Conservation (phyloP, 2,888 invertebrate species). For the Apamea monoglypha region DNA sequence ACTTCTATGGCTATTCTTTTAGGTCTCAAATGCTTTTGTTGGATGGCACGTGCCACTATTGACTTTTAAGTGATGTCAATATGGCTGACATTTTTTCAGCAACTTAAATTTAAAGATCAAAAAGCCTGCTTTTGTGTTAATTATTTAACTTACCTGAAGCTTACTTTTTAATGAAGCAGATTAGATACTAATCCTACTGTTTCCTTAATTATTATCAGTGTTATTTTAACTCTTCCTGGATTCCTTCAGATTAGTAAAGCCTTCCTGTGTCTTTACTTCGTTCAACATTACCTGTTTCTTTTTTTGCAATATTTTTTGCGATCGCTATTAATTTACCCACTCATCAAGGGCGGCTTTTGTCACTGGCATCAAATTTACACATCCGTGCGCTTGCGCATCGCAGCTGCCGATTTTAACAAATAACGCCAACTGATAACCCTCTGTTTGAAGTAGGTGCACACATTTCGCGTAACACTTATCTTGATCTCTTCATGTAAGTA, state of each 20-base stretch:
- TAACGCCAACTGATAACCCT: constrained; percentile 80
- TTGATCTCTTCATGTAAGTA: constrained; percentile 63
- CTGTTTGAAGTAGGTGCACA: constrained; percentile 69
- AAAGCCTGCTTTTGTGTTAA: neutral
- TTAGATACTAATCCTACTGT: neutral
- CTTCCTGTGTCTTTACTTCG: neutral
- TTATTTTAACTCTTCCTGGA: constrained; percentile 4
- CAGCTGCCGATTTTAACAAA: constrained; percentile 87
- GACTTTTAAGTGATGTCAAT: constrained; percentile 38
- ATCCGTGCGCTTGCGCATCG: constrained; percentile 76
- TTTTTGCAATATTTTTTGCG: constrained; percentile 62
- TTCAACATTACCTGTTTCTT: constrained; percentile 29
- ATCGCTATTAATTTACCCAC: constrained; percentile 80
- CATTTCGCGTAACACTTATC: constrained; percentile 65
- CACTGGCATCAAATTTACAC: constrained; percentile 81
- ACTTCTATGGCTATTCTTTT: constrained; percentile 45
- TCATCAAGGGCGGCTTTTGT: constrained; percentile 85
- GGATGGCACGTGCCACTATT: constrained; percentile 70
- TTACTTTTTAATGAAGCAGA: neutral
- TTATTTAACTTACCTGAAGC: neutral
- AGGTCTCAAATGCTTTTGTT: constrained; percentile 49
- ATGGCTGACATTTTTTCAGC: neutral
- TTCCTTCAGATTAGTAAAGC: neutral
- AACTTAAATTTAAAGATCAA: neutral
- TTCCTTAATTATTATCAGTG: neutral